These are phyloP conservation scores for Myotis planiceps DNA, from an alignment of 2,797 vertebrate species.

Conservation along the genomic window DNA sequence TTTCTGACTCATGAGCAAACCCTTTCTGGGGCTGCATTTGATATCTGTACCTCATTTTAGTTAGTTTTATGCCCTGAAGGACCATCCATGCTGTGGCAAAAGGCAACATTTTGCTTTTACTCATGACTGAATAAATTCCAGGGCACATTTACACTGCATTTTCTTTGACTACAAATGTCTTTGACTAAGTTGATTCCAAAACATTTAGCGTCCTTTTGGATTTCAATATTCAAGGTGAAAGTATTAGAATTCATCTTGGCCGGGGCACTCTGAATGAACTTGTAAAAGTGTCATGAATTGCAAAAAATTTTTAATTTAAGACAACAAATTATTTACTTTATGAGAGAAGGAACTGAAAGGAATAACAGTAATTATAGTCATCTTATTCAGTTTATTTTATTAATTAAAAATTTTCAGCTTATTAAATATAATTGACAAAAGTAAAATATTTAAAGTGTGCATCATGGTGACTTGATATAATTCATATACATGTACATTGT, in stretches of 20 bases:
- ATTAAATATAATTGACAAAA: not conserved
- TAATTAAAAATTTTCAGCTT: not conserved
- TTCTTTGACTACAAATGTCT: not conserved
- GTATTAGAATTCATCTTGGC: not conserved
- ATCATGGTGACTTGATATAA: not conserved
- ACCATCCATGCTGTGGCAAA: not conserved
- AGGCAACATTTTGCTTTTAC: not conserved
- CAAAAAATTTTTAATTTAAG: not conserved
- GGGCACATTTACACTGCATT: not conserved
- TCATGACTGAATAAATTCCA: not conserved
- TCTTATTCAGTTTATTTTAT: not conserved
- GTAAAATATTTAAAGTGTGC: not conserved
- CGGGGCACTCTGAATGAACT: conserved; percentile 10
- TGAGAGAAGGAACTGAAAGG: not conserved
- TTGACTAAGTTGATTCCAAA: conserved; percentile 44
- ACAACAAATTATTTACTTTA: not conserved
- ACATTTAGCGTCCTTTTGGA: conserved; percentile 23
- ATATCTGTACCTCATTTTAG: conserved; percentile 15
- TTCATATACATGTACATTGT: not conserved
- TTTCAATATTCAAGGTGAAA: not conserved
- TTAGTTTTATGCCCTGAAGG: not conserved
- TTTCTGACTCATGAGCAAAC: conserved; percentile 78
- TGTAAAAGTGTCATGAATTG: not conserved
- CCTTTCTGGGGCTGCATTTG: conserved; percentile 72
- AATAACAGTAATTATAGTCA: not conserved